Percentiles rank a stretch among this genome's conserved stretches.
Conservation (phyloP, 1,140 invertebrate genomes). For the Drosophila novamexicana region DNA sequence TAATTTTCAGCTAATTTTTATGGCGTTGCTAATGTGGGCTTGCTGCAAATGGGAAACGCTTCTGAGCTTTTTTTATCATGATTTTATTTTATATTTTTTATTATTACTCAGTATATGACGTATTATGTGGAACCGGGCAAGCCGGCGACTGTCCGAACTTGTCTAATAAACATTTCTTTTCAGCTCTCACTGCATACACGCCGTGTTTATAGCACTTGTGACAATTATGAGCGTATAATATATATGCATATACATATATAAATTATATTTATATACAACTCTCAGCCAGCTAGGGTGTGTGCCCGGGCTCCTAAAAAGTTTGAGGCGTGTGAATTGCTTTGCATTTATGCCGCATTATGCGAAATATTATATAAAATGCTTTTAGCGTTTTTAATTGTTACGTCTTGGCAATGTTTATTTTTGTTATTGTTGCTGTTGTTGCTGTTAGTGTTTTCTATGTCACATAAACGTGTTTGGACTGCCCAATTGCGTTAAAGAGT, state of each 20-base stretch:
- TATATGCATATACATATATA: conserved; percentile 9
- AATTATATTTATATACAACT: neutral
- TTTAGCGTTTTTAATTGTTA: conserved; percentile 80
- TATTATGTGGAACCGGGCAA: conserved; percentile 49
- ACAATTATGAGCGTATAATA: conserved; percentile 27
- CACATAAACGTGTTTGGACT: conserved; percentile 43
- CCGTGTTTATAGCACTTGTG: conserved; percentile 49
- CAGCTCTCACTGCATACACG: conserved; percentile 29
- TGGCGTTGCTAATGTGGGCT: conserved; percentile 2
- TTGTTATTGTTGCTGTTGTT: conserved; percentile 21
- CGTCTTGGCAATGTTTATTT: conserved; percentile 42
- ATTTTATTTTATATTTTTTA: neutral
- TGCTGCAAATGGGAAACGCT: conserved; percentile 17
- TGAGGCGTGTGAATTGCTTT: conserved; percentile 67
- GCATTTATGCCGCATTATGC: conserved; percentile 36
- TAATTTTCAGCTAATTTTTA: conserved; percentile 45
- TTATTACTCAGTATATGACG: conserved; percentile 25
- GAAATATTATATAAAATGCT: conserved; percentile 70
- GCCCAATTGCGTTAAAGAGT: conserved; percentile 24
- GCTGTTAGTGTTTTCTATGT: conserved; percentile 32
- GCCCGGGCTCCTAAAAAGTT: conserved; percentile 51
- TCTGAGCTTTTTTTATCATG: neutral
- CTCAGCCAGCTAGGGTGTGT: conserved; percentile 46
- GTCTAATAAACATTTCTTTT: conserved; percentile 64
- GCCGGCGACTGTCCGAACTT: conserved; percentile 54